Evolutionary conservation across 2,888 invertebrate genomes (phyloP).

Genomic region (Drosophila subquinaria): DNA sequence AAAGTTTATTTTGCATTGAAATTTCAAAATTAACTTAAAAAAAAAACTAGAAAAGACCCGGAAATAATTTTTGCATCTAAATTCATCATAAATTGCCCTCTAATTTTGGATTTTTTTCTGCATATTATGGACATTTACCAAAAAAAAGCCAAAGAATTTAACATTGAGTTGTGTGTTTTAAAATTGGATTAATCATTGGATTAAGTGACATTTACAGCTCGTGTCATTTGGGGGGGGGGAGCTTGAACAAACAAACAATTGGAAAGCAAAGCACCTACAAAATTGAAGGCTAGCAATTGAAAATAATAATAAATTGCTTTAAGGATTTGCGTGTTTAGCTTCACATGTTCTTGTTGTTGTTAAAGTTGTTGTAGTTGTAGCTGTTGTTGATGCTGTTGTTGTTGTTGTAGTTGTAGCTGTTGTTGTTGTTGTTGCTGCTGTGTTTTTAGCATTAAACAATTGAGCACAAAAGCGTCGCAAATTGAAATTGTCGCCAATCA

Average conservation of each 20-base stretch:
- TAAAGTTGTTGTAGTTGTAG: slow-evolving; percentile 1
- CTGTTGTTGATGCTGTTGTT: slow-evolving; percentile 2
- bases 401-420: slow-evolving; percentile 1
- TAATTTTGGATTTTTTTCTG: too few relatives aligned
- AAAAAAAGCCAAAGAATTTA: too few relatives aligned
- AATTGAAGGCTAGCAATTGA: background rate
- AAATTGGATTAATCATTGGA: background rate
- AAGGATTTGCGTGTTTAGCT: slow-evolving; percentile 23
- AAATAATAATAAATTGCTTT: background rate
- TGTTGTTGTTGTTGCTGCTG: slow-evolving; percentile 6
- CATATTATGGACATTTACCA: too few relatives aligned
- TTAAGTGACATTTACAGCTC: slow-evolving; percentile 28
- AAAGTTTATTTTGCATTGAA: too few relatives aligned
- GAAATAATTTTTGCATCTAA: too few relatives aligned
- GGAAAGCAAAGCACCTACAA: slow-evolving; percentile 21
- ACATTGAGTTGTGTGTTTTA: background rate
- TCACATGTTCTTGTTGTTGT: slow-evolving; percentile 8
- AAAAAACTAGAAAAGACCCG: too few relatives aligned
- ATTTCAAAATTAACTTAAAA: too few relatives aligned
- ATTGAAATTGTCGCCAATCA: slow-evolving; percentile 70
- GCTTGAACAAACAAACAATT: background rate
- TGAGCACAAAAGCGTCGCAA: slow-evolving; percentile 76
- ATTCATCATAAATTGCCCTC: too few relatives aligned
- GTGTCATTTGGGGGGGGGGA: slow-evolving; percentile 16
- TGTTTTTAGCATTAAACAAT: slow-evolving; percentile 61